Evolutionary conservation across 2,888 invertebrate species (phyloP).

Genomic region (Ochropleura plecta): DNA sequence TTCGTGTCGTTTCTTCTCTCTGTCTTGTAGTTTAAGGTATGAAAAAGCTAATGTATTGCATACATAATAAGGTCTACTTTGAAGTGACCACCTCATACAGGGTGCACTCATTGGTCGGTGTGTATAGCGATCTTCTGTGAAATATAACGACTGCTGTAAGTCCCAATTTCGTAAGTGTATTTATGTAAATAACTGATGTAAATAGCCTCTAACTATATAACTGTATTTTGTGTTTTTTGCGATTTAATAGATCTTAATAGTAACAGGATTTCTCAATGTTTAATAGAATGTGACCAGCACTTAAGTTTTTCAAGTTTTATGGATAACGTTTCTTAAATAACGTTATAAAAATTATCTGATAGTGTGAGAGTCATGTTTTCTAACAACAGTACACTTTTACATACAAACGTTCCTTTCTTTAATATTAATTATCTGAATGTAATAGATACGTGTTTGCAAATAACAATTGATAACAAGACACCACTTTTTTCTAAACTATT

Average conservation of each 20-base stretch:
- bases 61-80: conserved; percentile 3
- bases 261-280: conserved; percentile 31
- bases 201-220: conserved; percentile 57
- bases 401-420: neutral
- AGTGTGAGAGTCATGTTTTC: conserved; percentile 9
- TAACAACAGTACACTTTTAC: conserved; percentile 5
- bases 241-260: conserved; percentile 32
- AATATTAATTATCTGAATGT: conserved; percentile 31
- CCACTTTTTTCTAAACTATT: conserved; percentile 32
- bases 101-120: neutral
- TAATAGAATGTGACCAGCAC: conserved; percentile 29
- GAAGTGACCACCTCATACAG: neutral
- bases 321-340: neutral
- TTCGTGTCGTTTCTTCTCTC: neutral
- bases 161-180: conserved; percentile 60
- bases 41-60: conserved; percentile 11
- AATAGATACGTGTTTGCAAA: conserved; percentile 33
- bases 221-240: conserved; percentile 44
- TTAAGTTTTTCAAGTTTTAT: conserved; percentile 21
- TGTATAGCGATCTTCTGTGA: conserved; percentile 30
- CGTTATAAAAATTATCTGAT: neutral
- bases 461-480: conserved; percentile 38
- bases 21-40: conserved; percentile 31
- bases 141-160: conserved; percentile 40
- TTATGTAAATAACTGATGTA: conserved; percentile 70